phyloP scores from a whole-genome alignment of 2,797 vertebrate genomes.

The Pseudotriccus pelzelni region DNA sequence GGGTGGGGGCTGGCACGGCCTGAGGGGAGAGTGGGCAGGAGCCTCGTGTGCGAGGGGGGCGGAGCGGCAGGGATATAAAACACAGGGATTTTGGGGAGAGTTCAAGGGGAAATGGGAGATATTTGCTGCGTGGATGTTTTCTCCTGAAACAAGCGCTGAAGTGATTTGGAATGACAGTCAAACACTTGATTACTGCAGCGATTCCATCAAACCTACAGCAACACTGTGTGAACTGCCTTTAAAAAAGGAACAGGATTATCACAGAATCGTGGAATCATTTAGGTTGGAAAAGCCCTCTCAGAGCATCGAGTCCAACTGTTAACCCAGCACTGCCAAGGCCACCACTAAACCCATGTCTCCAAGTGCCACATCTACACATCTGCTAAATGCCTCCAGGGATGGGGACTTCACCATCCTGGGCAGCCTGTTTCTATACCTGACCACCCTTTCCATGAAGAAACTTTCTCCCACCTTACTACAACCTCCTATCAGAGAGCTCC shows the following conservation, averaged over 20 bases:
- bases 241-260: neutral
- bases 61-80: neutral
- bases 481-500: neutral
- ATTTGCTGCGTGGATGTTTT: neutral
- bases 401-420: neutral
- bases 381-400: neutral
- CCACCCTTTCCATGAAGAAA: neutral
- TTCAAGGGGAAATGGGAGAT: neutral
- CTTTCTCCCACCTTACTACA: neutral
- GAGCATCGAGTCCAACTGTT: neutral
- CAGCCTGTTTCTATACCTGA: neutral
- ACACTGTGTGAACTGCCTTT: neutral
- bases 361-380: neutral
- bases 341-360: neutral
- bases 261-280: neutral
- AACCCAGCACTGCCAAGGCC: neutral
- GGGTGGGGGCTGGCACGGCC: rapidly evolving
- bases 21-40: neutral
- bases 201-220: neutral
- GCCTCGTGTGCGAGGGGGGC: neutral
- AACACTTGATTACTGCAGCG: neutral
- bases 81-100: neutral
- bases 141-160: neutral
- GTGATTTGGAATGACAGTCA: neutral
- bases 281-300: neutral